Base-by-base conservation (phyloP, 2,797 vertebrate species). In the Lacerta agilis region DNA sequence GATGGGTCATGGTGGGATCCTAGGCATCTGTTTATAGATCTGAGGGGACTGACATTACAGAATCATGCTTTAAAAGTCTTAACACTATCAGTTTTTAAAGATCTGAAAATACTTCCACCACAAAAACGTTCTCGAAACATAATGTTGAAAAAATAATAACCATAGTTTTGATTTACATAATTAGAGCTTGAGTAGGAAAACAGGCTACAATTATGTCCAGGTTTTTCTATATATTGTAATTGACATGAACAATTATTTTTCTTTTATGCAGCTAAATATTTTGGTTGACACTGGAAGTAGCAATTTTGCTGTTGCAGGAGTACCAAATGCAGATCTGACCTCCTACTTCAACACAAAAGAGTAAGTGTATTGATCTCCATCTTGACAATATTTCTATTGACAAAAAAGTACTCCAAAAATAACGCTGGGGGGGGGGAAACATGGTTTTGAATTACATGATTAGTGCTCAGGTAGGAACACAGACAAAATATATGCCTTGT, bases 251-350 rank as follows among this genome's bases (percentile, higher is more conserved):
- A 61, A 79, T 55, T 41, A 86, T 71, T 58, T 82, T 85, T 86
- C 73, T 97, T 90, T 95, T 93, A 92, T 94, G 85, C 98, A 99
- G 99, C 92, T 99, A 71, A 99, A 99, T 95, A 98, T 99, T 95
- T 97, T 99, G 93, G 98, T 99, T 84, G 99, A 99, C 92, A 99
- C 99, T 0, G 99, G 99, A 86, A 99, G 99, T 98, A 99, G 99
- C 94, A 99, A 99, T 97, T 99, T 99, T 90, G 99, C 99, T 0
- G 98, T 99, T 92, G 98, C 98, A 0, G 98, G 98, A 0, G 97
- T 98, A 29, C 94, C 98, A 15, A 97, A 98, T 93, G 92, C 97
- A 17, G 97, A 98, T 94, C 95, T 98, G 90, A 97, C 97, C 20
- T 94, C 97, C 85, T 99, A 97, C 97, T 99, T 98, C 95, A 91